A percentile compares a stretch with the other conserved stretches of the same genome.
These are phyloP conservation scores for Craseonycteris thonglongyai DNA, from an alignment of 2,113 vertebrate genomes.

Conservation along the genomic window DNA sequence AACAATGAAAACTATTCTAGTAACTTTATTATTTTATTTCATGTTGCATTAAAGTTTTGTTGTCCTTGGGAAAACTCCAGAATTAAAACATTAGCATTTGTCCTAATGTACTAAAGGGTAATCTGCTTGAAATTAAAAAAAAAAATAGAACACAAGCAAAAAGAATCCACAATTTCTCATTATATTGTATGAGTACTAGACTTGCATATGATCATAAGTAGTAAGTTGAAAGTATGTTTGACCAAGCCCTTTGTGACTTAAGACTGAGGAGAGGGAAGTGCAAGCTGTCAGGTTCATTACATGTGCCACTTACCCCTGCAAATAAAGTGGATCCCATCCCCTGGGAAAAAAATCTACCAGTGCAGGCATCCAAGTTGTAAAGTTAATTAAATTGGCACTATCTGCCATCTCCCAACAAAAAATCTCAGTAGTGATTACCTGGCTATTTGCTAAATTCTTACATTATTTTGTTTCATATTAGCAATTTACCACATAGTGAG, in stretches of 20 bases:
- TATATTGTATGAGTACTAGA: not conserved
- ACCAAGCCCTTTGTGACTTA: not conserved
- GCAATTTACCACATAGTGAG: not conserved
- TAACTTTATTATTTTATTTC: constrained; percentile 72
- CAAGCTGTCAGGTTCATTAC: not conserved
- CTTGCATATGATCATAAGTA: not conserved
- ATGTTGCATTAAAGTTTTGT: constrained; percentile 85
- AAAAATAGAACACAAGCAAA: constrained; percentile 37
- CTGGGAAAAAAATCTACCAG: not conserved
- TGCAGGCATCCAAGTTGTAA: not conserved
- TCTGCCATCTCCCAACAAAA: not conserved
- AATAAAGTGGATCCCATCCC: not conserved
- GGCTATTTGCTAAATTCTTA: not conserved
- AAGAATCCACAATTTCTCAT: not conserved
- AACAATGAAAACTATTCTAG: constrained; percentile 35
- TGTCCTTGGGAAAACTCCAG: constrained; percentile 80
- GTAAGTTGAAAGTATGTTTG: not conserved
- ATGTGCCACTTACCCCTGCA: not conserved
- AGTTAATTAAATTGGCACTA: not conserved
- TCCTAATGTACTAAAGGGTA: constrained; percentile 45
- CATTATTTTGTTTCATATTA: not conserved
- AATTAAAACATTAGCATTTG: constrained; percentile 86
- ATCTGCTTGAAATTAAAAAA: not conserved
- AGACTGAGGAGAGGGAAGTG: not conserved
- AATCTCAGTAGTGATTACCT: not conserved